Percentiles rank a stretch among this genome's conserved stretches.
These are phyloP conservation scores for Tetrax tetrax DNA, from an alignment of 2,113 vertebrate species.

Conservation along the genomic window DNA sequence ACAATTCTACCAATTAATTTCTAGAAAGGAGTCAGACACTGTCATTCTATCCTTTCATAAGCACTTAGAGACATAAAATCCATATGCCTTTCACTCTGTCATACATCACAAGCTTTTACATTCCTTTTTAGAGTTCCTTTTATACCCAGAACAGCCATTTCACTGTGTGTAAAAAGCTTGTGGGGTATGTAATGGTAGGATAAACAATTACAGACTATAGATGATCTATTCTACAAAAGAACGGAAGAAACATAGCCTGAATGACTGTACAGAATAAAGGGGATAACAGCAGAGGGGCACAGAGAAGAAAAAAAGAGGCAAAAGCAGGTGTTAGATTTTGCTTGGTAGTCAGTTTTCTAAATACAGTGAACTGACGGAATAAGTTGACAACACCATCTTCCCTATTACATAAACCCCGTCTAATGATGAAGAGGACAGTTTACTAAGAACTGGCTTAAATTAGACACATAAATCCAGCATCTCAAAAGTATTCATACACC, in stretches of 20 bases:
- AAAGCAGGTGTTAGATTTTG: neutral
- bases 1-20: neutral
- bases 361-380: neutral
- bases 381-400: neutral
- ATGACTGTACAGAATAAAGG: neutral
- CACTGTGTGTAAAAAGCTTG: slow-evolving; percentile 51
- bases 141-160: slow-evolving; percentile 30
- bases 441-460: neutral
- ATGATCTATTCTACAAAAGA: neutral
- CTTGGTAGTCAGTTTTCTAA: neutral
- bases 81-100: neutral
- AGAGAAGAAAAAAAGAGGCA: neutral
- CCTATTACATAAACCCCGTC: neutral
- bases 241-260: neutral
- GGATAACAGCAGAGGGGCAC: neutral
- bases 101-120: slow-evolving; percentile 42
- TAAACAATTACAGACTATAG: slow-evolving; percentile 36
- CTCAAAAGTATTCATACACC: neutral
- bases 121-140: slow-evolving; percentile 42
- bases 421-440: neutral
- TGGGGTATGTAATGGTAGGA: slow-evolving; percentile 38
- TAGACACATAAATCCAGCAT: neutral
- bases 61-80: neutral
- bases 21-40: neutral
- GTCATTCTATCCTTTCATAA: neutral